phyloP scores from a whole-genome alignment of 2,888 invertebrate genomes.

The Meta bourneti region DNA sequence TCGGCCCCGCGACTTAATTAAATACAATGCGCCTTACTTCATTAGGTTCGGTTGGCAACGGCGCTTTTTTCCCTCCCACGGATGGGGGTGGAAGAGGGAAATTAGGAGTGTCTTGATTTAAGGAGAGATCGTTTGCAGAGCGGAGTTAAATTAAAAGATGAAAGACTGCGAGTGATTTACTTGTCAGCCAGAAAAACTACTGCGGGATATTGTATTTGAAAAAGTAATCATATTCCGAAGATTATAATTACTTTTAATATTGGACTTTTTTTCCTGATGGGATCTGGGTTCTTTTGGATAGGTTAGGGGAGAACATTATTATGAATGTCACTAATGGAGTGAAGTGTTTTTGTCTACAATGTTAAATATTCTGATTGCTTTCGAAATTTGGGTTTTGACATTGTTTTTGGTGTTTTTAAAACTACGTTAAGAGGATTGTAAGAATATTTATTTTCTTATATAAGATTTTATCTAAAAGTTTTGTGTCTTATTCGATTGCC shows the following conservation, averaged over 20 bases:
- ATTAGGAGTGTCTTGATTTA: constrained; percentile 50
- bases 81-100: constrained; percentile 12
- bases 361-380: no score
- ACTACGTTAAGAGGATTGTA: no score
- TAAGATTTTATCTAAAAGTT: no score
- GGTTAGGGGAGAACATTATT: no score
- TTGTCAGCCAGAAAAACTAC: not conserved
- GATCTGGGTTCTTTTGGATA: not conserved
- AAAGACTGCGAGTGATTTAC: constrained; percentile 17
- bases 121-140: constrained; percentile 36
- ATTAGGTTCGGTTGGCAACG: constrained; percentile 44
- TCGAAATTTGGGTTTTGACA: no score
- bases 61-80: not conserved
- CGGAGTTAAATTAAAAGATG: constrained; percentile 39
- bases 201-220: not conserved
- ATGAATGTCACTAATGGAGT: no score
- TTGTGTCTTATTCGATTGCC: no score
- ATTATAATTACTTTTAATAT: not conserved
- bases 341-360: no score
- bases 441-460: no score
- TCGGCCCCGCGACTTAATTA: constrained; percentile 48
- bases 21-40: constrained; percentile 56
- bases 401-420: no score
- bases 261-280: not conserved
- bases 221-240: not conserved